Base-by-base conservation (phyloP, 2,113 vertebrate species). In the Chelonoidis abingdonii region DNA sequence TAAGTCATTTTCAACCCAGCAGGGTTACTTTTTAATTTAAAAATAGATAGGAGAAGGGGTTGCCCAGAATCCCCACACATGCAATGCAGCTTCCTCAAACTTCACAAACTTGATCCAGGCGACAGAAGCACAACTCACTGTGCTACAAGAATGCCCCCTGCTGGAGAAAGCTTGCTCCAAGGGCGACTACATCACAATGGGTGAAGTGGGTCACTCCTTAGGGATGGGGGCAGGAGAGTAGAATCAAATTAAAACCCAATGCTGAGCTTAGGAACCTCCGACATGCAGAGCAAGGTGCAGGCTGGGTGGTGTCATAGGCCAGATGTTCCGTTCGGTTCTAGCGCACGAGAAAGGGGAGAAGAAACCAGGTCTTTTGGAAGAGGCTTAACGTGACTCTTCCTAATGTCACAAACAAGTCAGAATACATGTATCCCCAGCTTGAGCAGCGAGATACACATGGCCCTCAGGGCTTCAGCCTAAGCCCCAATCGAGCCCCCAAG, bases 341-440 rank as follows among this genome's bases (percentile, higher is more conserved):
- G 41, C 1, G 41, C 6, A 14, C 75, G 47, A 25, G 75, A 29
- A 47, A 27, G 75, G 25, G 75, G 13, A 47, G 41, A 78, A 41
- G 16, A 54, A 59, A 53, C 10, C 4, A 1, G 29, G 24, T 29
- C 6, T 27, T 49, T 47, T 14, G 12, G 13, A 85, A 3, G 50
- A 53, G 29, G 13, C 6, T 3, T 0, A 0, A 13, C 35, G 47
- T 21, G 21, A 3, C 12, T 78, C 41, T 16, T 19, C 0, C 0
- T 1, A 44, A n/a, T 31, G 65, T 49, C 65, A 53, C 0, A 0
- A 35, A 53, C 1, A 2, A 49, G 3, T 1, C 1, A 81, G 80
- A 47, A 78, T 47, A 78, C 25, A 54, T 1, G 0, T 0, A 0
- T 47, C 89, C 1, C 0, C 10, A 25, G 87, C 10, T 53, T 35